phyloP scores from a whole-genome alignment of 1,140 invertebrate species.

The Ips nitidus region DNA sequence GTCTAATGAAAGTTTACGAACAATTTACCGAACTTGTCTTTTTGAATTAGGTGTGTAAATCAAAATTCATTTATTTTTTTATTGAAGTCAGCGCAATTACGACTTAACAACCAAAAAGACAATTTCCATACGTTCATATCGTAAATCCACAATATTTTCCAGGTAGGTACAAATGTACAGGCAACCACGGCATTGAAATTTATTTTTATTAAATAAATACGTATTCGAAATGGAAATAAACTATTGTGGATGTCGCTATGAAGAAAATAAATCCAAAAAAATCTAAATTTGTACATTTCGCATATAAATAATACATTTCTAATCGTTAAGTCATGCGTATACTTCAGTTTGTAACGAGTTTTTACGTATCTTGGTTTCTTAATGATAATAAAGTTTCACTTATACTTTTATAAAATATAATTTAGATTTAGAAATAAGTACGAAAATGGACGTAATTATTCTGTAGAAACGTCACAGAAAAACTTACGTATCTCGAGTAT shows the following conservation, averaged over 20 bases:
- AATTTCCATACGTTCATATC: background rate
- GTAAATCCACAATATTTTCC: conserved; percentile 41
- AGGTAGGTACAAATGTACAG: conserved; percentile 54
- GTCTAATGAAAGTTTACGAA: conserved; percentile 36
- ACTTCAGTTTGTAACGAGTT: conserved; percentile 49
- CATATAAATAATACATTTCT: conserved; percentile 6
- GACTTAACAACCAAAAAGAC: background rate
- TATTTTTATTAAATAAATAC: conserved; percentile 9
- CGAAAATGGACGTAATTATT: conserved; percentile 18
- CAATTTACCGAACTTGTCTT: conserved; percentile 10
- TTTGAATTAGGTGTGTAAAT: background rate
- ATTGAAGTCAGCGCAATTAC: too few relatives aligned
- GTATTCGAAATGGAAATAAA: background rate
- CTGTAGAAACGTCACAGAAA: conserved; percentile 31
- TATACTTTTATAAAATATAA: conserved; percentile 46
- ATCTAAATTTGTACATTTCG: conserved; percentile 19
- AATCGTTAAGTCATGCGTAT: conserved; percentile 42
- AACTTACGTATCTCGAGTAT: conserved; percentile 40
- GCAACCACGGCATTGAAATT: conserved; percentile 40
- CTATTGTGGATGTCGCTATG: background rate
- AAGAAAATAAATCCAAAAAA: background rate
- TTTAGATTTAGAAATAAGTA: conserved; percentile 27
- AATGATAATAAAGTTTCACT: conserved; percentile 44
- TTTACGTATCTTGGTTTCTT: conserved; percentile 49
- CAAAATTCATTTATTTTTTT: background rate